phyloP scores from a whole-genome alignment of 2,888 invertebrate genomes.

The Leptothorax acervorum region DNA sequence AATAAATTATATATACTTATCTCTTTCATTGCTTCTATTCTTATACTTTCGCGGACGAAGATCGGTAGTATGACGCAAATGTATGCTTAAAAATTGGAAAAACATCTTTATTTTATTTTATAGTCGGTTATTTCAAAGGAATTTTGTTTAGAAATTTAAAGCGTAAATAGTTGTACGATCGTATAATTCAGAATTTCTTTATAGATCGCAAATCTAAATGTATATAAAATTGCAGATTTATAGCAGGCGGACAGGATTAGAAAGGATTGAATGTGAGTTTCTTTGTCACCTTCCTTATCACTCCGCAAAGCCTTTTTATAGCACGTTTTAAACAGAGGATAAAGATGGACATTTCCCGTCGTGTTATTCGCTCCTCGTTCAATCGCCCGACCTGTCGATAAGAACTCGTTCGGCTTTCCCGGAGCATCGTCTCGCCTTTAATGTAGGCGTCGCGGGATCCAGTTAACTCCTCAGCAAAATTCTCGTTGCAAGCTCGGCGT shows the following conservation, averaged over 20 bases:
- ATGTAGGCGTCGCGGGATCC: constrained; percentile 37
- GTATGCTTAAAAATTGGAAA: neutral
- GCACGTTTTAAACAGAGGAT: neutral
- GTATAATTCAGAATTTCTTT: neutral
- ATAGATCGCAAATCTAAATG: neutral
- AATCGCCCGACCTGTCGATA: constrained; percentile 2
- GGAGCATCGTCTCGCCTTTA: constrained; percentile 30
- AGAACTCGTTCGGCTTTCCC: constrained; percentile 20
- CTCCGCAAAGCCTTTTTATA: neutral
- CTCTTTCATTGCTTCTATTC: neutral
- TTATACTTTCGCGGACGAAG: neutral
- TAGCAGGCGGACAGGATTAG: neutral
- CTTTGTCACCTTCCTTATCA: neutral
- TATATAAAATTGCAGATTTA: neutral
- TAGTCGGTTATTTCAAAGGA: neutral
- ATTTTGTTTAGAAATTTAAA: neutral
- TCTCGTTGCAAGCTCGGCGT: constrained; percentile 48
- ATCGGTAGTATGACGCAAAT: neutral
- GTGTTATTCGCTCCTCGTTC: neutral
- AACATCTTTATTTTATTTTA: neutral
- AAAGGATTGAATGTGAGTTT: neutral
- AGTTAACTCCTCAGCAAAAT: constrained; percentile 50
- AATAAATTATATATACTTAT: too few relatives aligned
- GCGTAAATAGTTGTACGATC: too few relatives aligned
- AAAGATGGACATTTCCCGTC: neutral